A percentile compares a stretch with the other conserved stretches of the same genome.
These are phyloP conservation scores for Chromoteleia sp. DNA, from an alignment of 2,888 invertebrate genomes.

Conservation along the genomic window DNA sequence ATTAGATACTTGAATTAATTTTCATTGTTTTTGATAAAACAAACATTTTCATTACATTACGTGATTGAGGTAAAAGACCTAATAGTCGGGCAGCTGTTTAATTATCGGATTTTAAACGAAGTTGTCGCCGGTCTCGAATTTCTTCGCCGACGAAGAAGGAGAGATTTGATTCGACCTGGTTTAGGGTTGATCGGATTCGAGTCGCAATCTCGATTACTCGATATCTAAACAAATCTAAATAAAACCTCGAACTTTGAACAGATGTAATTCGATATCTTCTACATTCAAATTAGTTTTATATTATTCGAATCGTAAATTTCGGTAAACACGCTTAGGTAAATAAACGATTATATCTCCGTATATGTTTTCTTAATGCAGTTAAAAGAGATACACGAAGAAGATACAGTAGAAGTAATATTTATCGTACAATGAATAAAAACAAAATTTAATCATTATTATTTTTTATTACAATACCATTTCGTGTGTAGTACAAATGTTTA, in stretches of 20 bases:
- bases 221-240: conserved; percentile 4
- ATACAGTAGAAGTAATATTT: too few species aligned
- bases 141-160: neutral
- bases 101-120: conserved; percentile 34
- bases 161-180: conserved; percentile 6
- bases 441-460: too few species aligned
- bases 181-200: conserved; percentile 21
- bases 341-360: too few species aligned
- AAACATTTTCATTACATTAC: conserved; percentile 61
- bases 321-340: too few species aligned
- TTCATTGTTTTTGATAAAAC: conserved; percentile 58
- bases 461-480: too few species aligned
- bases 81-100: conserved; percentile 47
- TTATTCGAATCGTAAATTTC: too few species aligned
- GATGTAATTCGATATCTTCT: conserved; percentile 1
- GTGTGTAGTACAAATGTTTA: too few species aligned
- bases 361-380: too few species aligned
- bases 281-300: too few species aligned
- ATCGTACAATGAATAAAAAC: too few species aligned
- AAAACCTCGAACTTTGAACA: neutral
- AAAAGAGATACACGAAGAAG: too few species aligned
- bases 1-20: conserved; percentile 63
- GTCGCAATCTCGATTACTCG: neutral
- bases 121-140: conserved; percentile 11
- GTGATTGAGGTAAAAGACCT: conserved; percentile 56